Conservation (phyloP, 1,140 invertebrate genomes). For the Aphelenchoides fujianensis region DNA sequence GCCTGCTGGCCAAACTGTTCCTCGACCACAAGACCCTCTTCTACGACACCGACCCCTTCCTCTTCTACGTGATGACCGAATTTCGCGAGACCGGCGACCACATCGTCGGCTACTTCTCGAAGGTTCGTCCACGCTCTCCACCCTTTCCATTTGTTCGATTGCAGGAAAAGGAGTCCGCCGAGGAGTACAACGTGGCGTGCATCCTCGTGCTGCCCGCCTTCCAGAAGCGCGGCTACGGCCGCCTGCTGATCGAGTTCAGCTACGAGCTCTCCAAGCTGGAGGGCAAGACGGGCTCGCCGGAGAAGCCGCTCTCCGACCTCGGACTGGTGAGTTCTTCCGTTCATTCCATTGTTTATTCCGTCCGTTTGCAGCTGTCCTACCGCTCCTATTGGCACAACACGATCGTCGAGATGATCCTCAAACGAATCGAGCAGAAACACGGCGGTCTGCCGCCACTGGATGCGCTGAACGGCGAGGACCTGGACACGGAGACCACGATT, state of each 20-base stretch:
- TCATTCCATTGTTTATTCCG: no score
- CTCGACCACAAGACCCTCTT: constrained; percentile 63
- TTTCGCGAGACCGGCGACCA: constrained; percentile 72
- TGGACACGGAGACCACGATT: constrained; percentile 36
- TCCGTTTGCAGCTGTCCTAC: constrained; percentile 75
- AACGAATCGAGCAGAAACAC: constrained; percentile 29
- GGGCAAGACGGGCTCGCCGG: constrained; percentile 89
- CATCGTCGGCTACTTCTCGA: constrained; percentile 99
- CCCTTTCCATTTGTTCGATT: no score
- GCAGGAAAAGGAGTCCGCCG: constrained; percentile 93
- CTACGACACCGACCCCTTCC: constrained; percentile 63
- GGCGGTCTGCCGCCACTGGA: constrained; percentile 6
- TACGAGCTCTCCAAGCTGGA: constrained; percentile 95
- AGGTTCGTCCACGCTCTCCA: no score
- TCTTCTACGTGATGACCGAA: constrained; percentile 99
- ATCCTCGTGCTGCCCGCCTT: constrained; percentile 97
- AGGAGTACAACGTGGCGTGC: constrained; percentile 99
- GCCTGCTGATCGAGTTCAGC: constrained; percentile 97
- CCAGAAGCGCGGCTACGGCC: constrained; percentile 96
- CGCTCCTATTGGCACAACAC: constrained; percentile 92
- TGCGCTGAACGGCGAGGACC: constrained; percentile 42
- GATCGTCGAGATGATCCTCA: constrained; percentile 71
- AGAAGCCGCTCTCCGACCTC: constrained; percentile 89
- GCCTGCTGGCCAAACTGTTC: constrained; percentile 62
- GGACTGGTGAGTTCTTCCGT: constrained; percentile 85